Evolutionary conservation across 2,888 invertebrate genomes (phyloP).

Genomic region (Drosophila greeni): DNA sequence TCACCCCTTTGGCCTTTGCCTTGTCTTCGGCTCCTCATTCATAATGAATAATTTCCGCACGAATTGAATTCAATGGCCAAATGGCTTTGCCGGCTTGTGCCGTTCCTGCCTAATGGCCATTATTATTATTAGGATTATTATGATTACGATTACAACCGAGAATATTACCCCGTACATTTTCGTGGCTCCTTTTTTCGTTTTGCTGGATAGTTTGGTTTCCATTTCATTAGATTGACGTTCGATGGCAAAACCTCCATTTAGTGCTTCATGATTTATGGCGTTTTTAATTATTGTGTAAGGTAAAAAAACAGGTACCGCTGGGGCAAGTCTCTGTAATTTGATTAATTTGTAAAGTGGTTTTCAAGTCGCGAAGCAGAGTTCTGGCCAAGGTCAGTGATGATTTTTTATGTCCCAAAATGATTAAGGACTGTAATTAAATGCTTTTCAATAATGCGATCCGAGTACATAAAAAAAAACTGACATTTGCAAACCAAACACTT

Average conservation of each 20-base stretch:
- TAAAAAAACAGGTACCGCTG: slow-evolving; percentile 7
- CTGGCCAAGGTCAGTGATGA: background rate
- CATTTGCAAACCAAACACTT: slow-evolving; percentile 50
- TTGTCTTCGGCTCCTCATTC: slow-evolving; percentile 43
- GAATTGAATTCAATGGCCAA: slow-evolving; percentile 67
- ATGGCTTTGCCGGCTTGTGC: slow-evolving; percentile 57
- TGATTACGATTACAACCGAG: slow-evolving; percentile 56
- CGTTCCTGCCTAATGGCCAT: slow-evolving; percentile 67
- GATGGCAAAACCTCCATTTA: slow-evolving; percentile 34
- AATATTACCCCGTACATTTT: slow-evolving; percentile 39
- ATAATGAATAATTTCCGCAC: slow-evolving; percentile 73
- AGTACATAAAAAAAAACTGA: background rate
- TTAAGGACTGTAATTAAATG: slow-evolving; percentile 1
- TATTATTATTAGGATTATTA: slow-evolving; percentile 60
- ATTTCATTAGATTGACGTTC: slow-evolving; percentile 42
- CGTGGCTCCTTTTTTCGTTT: slow-evolving; percentile 3
- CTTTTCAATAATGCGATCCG: background rate
- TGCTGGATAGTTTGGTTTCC: slow-evolving; percentile 22
- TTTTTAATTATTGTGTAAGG: slow-evolving; percentile 53
- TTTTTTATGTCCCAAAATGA: background rate
- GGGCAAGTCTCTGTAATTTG: slow-evolving; percentile 21
- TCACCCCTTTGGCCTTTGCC: slow-evolving; percentile 32
- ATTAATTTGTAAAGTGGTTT: slow-evolving; percentile 22
- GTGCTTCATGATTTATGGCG: slow-evolving; percentile 61
- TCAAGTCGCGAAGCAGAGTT: background rate